Percentiles rank a stretch among this genome's conserved stretches.
These are phyloP conservation scores for Triops longicaudatus DNA, from an alignment of 1,140 invertebrate genomes.

Conservation along the genomic window DNA sequence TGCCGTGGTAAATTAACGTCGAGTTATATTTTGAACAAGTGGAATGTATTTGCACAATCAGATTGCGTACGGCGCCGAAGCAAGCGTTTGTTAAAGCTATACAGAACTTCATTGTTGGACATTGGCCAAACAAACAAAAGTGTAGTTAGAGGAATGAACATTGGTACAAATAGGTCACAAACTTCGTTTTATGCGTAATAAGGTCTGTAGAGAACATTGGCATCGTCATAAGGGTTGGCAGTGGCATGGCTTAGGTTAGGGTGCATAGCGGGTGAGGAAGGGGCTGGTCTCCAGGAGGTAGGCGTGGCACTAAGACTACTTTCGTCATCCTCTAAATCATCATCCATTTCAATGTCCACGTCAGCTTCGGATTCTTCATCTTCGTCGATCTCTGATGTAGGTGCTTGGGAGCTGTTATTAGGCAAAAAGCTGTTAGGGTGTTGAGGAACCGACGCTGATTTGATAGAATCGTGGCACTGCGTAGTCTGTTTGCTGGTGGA, in stretches of 20 bases:
- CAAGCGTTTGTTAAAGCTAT: slow-evolving; percentile 9
- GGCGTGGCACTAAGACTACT: slow-evolving; percentile 20
- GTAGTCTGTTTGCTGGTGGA: neutral
- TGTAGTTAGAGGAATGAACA: neutral
- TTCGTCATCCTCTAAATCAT: slow-evolving; percentile 22
- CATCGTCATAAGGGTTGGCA: neutral
- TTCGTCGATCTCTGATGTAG: slow-evolving; percentile 17
- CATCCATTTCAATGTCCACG: slow-evolving; percentile 25
- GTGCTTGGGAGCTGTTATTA: slow-evolving; percentile 8
- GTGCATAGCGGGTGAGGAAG: neutral
- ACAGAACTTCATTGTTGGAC: neutral
- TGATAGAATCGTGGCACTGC: neutral
- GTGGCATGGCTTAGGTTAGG: neutral
- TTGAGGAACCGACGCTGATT: neutral
- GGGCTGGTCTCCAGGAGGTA: slow-evolving; percentile 13
- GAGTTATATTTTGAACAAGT: neutral
- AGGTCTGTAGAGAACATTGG: slow-evolving; percentile 22
- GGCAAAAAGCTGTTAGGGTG: neutral
- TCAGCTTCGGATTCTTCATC: slow-evolving; percentile 23
- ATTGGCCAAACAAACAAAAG: neutral
- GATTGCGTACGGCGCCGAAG: neutral
- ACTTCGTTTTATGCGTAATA: slow-evolving; percentile 22
- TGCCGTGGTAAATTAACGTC: no score
- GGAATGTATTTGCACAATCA: neutral
- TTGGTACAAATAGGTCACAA: neutral